A percentile compares a stretch with the other conserved stretches of the same genome.
Conservation (phyloP, 1,140 invertebrate species). For the Brevipalpus yothersi region DNA sequence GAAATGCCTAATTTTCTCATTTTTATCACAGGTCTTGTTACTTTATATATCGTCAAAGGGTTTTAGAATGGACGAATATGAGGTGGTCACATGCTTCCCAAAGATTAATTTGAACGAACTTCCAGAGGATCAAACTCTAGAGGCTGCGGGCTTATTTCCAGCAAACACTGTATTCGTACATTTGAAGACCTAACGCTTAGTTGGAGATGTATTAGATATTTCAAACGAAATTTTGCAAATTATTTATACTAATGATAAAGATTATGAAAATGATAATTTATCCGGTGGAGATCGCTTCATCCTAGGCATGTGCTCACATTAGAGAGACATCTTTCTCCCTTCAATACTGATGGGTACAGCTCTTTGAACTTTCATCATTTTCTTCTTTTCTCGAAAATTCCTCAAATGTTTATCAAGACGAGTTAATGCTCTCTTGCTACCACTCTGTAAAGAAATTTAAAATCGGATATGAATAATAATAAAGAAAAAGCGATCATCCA, state of each 20-base stretch:
- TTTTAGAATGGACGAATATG: conserved; percentile 21
- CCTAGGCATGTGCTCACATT: background rate
- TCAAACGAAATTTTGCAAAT: background rate
- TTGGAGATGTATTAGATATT: background rate
- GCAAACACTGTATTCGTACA: conserved; percentile 27
- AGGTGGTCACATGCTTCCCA: conserved; percentile 26
- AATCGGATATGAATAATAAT: too few species aligned
- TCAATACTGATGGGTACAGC: conserved; percentile 85
- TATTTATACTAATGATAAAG: background rate
- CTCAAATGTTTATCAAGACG: conserved; percentile 76
- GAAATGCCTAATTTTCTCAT: background rate
- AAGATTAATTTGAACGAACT: conserved; percentile 20
- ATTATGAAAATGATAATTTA: background rate
- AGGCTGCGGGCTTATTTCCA: conserved; percentile 21
- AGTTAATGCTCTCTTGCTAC: conserved; percentile 55
- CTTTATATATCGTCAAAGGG: conserved; percentile 20
- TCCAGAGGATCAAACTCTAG: conserved; percentile 19
- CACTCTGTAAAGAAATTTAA: background rate
- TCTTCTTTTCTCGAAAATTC: conserved; percentile 59
- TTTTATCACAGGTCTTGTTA: conserved; percentile 20
- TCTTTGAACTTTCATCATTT: conserved; percentile 41
- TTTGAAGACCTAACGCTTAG: conserved; percentile 8
- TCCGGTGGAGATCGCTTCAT: background rate
- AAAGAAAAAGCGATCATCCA: too few species aligned
- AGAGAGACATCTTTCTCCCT: conserved; percentile 38